Evolutionary conservation across 2,888 invertebrate species (phyloP), one percentile per base, ranked within the genome.

Genomic region (Macrophya annulata): DNA sequence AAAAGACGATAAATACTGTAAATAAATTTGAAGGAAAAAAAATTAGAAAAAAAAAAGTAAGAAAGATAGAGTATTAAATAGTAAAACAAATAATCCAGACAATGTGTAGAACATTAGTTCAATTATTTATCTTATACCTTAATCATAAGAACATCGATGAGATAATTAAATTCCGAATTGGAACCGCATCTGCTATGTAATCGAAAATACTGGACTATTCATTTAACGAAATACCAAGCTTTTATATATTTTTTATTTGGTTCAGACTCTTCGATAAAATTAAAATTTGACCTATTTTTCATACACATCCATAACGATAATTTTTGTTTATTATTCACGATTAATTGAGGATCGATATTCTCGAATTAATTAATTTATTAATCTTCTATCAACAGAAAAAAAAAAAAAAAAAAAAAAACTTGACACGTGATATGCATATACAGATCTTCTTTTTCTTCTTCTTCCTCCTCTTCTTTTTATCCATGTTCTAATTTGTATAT

Each of bases 401-500:
- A 55, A 31, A 68, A 65, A 1, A n/a, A 55, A 55, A 31, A 3
- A 31, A 31, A 55, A 55, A 31, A 68, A 65, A 1, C 15, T 10
- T 0, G 25, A 68, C 9, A 25, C 31, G 15, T 68, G 68, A 68
- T 31, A 31, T 3, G 31, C 68, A 31, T 25, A 31, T 37, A 68
- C 31, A 55, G 55, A 17, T 31, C 31, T 3, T 31, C 43, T 9
- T 43, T n/a, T 55, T 55, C n/a, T 55, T 55, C n/a, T n/a, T 55
- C 51, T 48, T 48, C 51, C 8, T 48, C 45, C 3, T 55, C n/a
- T n/a, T 4, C 10, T 71, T 71, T 37, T 71, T 71, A 71, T 71
- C 71, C 40, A 15, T 40, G 71, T 71, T 37, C 17, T 71, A 71
- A 71, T 71, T 71, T 71, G 71, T 71, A 71, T 8, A 71, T 71